Percentiles rank a stretch among this genome's conserved stretches.
Evolutionary conservation across 2,888 invertebrate genomes (phyloP).

Genomic region (Globia sparganii): DNA sequence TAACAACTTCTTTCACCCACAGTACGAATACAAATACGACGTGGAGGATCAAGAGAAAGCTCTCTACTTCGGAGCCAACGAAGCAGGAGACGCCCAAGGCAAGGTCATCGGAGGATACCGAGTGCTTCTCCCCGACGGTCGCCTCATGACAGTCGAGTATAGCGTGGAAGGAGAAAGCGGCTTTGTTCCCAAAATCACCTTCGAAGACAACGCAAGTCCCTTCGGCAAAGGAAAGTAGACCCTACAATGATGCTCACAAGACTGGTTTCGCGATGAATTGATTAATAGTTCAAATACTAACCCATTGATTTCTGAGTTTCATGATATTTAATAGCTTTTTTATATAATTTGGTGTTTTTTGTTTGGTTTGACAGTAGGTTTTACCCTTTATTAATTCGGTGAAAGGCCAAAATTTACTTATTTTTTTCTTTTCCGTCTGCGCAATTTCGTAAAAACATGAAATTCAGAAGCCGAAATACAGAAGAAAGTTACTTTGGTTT

Average conservation of each 20-base stretch:
- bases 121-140: slow-evolving; percentile 92
- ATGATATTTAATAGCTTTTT: slow-evolving; percentile 13
- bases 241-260: slow-evolving; percentile 56
- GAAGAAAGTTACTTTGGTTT: slow-evolving; percentile 57
- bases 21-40: slow-evolving; percentile 94
- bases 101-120: slow-evolving; percentile 92
- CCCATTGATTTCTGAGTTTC: slow-evolving; percentile 59
- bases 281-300: slow-evolving; percentile 61
- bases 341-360: background rate
- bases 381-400: slow-evolving; percentile 41
- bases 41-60: slow-evolving; percentile 93
- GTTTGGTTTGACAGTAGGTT: slow-evolving; percentile 32
- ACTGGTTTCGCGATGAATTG: slow-evolving; percentile 61
- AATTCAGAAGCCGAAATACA: slow-evolving; percentile 53
- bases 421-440: background rate
- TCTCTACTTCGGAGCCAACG: slow-evolving; percentile 93
- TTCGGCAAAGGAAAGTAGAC: slow-evolving; percentile 85
- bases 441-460: slow-evolving; percentile 27
- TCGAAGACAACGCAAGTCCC: slow-evolving; percentile 91
- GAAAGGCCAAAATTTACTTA: slow-evolving; percentile 49
- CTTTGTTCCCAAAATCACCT: slow-evolving; percentile 93
- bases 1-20: slow-evolving; percentile 67
- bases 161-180: slow-evolving; percentile 93
- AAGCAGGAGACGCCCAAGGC: slow-evolving; percentile 92
- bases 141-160: slow-evolving; percentile 94